Percentiles rank a stretch among this genome's conserved stretches.
Evolutionary conservation across 1,140 invertebrate species (phyloP).

Genomic region (Leptinotarsa defecta): DNA sequence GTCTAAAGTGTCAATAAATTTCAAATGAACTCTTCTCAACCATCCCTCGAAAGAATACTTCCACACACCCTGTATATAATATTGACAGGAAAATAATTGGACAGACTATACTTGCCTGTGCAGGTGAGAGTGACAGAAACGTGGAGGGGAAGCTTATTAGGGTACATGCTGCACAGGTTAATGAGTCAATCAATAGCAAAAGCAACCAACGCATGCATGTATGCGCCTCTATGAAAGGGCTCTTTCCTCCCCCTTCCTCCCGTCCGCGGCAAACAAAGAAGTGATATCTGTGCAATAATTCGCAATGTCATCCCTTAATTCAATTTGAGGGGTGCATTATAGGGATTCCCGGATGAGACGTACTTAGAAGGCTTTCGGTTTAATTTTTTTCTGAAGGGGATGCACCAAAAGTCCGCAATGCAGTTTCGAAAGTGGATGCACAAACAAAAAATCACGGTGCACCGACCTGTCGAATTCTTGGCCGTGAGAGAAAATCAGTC

Average conservation of each 20-base stretch:
- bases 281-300: neutral
- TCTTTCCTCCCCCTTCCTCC: neutral
- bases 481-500: neutral
- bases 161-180: slow-evolving; percentile 38
- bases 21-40: no score
- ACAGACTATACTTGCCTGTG: slow-evolving; percentile 13
- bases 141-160: slow-evolving; percentile 33
- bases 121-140: slow-evolving; percentile 20
- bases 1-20: no score
- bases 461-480: neutral
- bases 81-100: slow-evolving; percentile 2
- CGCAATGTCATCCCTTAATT: neutral
- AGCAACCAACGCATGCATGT: slow-evolving; percentile 42
- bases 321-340: neutral
- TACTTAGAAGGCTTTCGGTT: no score
- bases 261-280: neutral
- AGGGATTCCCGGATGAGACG: neutral
- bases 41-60: no score
- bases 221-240: slow-evolving; percentile 20
- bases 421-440: neutral
- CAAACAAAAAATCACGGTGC: neutral
- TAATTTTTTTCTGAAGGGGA: no score
- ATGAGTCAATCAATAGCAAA: slow-evolving; percentile 49
- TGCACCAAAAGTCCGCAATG: neutral
- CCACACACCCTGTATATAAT: neutral